Evolutionary conservation across 2,797 vertebrate genomes (phyloP).

Genomic region (Gadopsis bispinosus): DNA sequence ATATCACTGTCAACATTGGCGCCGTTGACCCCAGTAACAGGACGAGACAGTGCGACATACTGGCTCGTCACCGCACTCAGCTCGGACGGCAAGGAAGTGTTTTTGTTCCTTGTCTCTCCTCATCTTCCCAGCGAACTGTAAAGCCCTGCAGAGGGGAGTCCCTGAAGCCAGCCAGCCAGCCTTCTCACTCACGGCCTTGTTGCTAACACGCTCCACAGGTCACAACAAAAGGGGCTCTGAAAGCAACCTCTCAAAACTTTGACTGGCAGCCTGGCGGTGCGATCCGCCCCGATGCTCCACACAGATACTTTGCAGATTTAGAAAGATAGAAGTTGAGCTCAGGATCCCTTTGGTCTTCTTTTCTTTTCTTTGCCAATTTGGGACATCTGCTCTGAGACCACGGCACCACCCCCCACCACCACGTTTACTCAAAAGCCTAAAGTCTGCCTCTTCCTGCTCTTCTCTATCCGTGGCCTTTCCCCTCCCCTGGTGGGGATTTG

Average conservation of each 20-base stretch:
- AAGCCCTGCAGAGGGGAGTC: slow-evolving; percentile 62
- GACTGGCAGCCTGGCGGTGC: slow-evolving; percentile 64
- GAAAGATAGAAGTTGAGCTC: slow-evolving; percentile 66
- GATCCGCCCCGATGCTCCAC: slow-evolving; percentile 50
- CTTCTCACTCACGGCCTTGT: slow-evolving; percentile 62
- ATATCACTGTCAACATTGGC: slow-evolving; percentile 46
- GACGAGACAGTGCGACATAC: slow-evolving; percentile 30
- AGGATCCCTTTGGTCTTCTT: slow-evolving; percentile 62
- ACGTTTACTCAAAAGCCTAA: slow-evolving; percentile 76
- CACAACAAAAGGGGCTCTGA: slow-evolving; percentile 70
- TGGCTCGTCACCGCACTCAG: slow-evolving; percentile 16
- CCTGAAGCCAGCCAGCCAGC: slow-evolving; percentile 57
- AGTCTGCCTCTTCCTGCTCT: slow-evolving; percentile 70
- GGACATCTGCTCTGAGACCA: slow-evolving; percentile 79
- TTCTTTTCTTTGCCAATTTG: slow-evolving; percentile 74
- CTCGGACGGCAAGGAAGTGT: slow-evolving; percentile 37
- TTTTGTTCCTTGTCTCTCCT: slow-evolving; percentile 65
- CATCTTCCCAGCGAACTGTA: slow-evolving; percentile 65
- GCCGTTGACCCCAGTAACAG: slow-evolving; percentile 51
- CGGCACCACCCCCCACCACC: slow-evolving; percentile 46
- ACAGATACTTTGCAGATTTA: slow-evolving; percentile 67
- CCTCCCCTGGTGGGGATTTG: slow-evolving; percentile 77
- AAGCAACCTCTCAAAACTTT: slow-evolving; percentile 71
- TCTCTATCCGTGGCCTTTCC: slow-evolving; percentile 55
- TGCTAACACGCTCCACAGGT: slow-evolving; percentile 71